These are phyloP conservation scores for Zaprionus lineosus DNA, from an alignment of 2,888 invertebrate genomes.

Conservation along the genomic window DNA sequence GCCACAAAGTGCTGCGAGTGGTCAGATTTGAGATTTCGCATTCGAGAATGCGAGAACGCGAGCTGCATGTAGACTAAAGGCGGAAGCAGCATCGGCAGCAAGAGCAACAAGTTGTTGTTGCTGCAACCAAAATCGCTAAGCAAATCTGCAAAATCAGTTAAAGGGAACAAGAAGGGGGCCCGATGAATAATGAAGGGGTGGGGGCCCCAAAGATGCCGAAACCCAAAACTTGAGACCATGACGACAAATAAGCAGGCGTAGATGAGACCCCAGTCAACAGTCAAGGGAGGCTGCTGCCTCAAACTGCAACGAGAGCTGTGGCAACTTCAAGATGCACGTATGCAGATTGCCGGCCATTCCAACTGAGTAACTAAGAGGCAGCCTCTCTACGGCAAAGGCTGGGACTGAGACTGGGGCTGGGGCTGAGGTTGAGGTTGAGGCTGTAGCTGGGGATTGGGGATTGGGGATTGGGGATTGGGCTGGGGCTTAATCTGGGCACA, in stretches of 20 bases:
- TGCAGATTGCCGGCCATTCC: conserved; percentile 73
- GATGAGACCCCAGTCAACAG: conserved; percentile 31
- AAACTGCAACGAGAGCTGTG: conserved; percentile 28
- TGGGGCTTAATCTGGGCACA: too few relatives aligned
- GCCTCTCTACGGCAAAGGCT: too few relatives aligned
- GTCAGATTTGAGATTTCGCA: conserved; percentile 47
- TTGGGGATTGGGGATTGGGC: too few relatives aligned
- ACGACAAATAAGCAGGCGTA: conserved; percentile 61
- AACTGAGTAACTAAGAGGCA: conserved; percentile 30
- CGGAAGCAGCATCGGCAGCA: conserved; percentile 27
- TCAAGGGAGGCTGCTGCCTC: conserved; percentile 2
- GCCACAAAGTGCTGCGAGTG: conserved; percentile 24
- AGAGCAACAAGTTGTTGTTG: conserved; percentile 14
- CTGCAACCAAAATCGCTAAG: conserved; percentile 29
- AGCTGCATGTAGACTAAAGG: conserved; percentile 41
- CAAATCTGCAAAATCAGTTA: conserved; percentile 50
- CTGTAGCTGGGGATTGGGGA: too few relatives aligned
- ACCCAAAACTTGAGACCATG: conserved; percentile 18
- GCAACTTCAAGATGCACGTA: conserved; percentile 73
- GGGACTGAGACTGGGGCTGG: too few relatives aligned
- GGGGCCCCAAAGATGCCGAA: not conserved
- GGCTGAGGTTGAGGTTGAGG: too few relatives aligned
- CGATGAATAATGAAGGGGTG: not conserved
- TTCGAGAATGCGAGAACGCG: too few relatives aligned
- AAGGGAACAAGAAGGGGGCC: conserved; percentile 29